Evolutionary conservation across 2,113 vertebrate genomes (phyloP).

Genomic region (Dendrocopos noguchii): DNA sequence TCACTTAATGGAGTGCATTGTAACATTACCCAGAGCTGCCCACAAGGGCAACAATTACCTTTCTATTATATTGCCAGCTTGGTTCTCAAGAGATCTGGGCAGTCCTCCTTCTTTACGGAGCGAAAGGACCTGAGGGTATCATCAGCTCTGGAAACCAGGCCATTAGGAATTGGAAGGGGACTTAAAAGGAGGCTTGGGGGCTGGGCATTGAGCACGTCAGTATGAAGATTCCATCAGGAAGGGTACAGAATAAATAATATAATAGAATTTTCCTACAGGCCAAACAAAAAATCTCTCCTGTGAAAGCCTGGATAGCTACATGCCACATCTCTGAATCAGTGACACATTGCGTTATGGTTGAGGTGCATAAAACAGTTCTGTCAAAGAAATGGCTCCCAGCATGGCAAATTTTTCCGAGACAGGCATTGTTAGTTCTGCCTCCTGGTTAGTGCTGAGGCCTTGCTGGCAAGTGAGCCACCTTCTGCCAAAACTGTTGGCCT

Average conservation of each 20-base stretch:
- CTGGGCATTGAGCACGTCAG: neutral
- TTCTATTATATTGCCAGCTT: neutral
- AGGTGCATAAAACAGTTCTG: neutral
- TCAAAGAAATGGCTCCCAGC: neutral
- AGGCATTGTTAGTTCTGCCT: neutral
- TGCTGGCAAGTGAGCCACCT: neutral
- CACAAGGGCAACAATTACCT: neutral
- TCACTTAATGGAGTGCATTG: neutral
- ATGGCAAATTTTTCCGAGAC: neutral
- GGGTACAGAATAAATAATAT: neutral
- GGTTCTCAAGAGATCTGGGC: neutral
- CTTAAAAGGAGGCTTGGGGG: neutral
- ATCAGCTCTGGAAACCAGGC: neutral
- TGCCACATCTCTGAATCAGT: neutral
- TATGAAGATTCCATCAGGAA: neutral
- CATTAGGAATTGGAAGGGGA: neutral
- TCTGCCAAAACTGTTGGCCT: neutral
- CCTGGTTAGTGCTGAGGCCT: neutral
- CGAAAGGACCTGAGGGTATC: neutral
- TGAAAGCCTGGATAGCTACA: slow-evolving; percentile 14
- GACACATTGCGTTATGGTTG: slow-evolving; percentile 25
- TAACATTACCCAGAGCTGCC: neutral
- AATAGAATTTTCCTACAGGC: neutral
- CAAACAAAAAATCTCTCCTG: neutral
- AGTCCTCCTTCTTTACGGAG: neutral